These are phyloP conservation scores for Galendromus occidentalis DNA, from an alignment of 1,140 invertebrate genomes.

Conservation along the genomic window DNA sequence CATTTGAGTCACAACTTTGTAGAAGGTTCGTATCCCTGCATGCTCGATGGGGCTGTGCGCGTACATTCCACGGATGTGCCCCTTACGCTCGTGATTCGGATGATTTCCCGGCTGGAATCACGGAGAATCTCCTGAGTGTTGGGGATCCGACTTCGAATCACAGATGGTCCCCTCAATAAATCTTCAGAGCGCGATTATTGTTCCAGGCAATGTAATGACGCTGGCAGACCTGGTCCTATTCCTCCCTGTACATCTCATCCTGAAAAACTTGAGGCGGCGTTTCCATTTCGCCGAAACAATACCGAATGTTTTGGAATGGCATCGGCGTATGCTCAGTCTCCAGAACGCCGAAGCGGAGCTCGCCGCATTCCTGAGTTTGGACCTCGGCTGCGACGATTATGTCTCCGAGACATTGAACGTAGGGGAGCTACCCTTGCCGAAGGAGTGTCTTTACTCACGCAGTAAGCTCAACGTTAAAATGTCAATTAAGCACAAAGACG, in stretches of 20 bases:
- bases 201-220: constrained; percentile 52
- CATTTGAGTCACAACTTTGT: constrained; percentile 41
- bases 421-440: constrained; percentile 32
- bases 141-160: too few species aligned
- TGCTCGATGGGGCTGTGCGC: too few species aligned
- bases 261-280: constrained; percentile 27
- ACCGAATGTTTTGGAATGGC: constrained; percentile 47
- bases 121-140: too few species aligned
- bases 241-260: constrained; percentile 44
- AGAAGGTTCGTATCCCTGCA: too few species aligned
- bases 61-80: too few species aligned
- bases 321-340: constrained; percentile 29
- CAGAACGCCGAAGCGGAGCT: constrained; percentile 18
- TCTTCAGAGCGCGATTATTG: too few species aligned
- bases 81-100: too few species aligned
- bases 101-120: too few species aligned
- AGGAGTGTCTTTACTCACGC: constrained; percentile 14
- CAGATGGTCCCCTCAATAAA: too few species aligned
- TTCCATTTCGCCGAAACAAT: constrained; percentile 33
- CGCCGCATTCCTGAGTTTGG: not conserved
- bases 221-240: constrained; percentile 62
- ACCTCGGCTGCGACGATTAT: not conserved
- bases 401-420: not conserved
- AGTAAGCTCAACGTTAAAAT: constrained; percentile 2
- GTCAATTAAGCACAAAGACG: not conserved